phyloP scores from a whole-genome alignment of 2,888 invertebrate species.

The Yponomeuta plumbellus region DNA sequence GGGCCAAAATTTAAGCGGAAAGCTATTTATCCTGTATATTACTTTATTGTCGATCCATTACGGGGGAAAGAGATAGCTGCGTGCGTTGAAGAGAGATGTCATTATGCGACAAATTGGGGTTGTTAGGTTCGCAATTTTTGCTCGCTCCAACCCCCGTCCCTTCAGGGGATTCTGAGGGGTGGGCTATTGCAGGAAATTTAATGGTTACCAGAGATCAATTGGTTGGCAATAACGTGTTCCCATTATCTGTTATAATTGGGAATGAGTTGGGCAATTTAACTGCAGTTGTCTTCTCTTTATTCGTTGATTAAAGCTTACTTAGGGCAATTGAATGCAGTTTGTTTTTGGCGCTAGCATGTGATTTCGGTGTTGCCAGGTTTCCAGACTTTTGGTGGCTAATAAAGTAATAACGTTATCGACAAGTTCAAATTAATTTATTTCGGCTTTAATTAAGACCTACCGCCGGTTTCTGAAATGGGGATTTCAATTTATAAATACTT shows the following conservation, averaged over 20 bases:
- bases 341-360: neutral
- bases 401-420: neutral
- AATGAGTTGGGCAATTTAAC: slow-evolving; percentile 38
- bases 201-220: slow-evolving; percentile 48
- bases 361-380: neutral
- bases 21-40: slow-evolving; percentile 70
- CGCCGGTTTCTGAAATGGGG: too few relatives aligned
- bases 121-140: slow-evolving; percentile 47
- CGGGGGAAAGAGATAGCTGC: slow-evolving; percentile 46
- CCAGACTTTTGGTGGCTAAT: neutral
- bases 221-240: slow-evolving; percentile 44
- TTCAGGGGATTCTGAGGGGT: neutral
- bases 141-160: slow-evolving; percentile 16
- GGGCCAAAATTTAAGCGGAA: slow-evolving; percentile 72
- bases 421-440: neutral
- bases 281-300: slow-evolving; percentile 30
- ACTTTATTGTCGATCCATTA: slow-evolving; percentile 75
- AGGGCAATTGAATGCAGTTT: slow-evolving; percentile 19
- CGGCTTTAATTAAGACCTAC: too few relatives aligned
- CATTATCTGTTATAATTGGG: slow-evolving; percentile 53
- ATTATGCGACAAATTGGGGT: slow-evolving; percentile 52
- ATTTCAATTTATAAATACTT: too few relatives aligned
- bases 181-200: neutral
- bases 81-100: slow-evolving; percentile 33
- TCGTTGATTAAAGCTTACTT: slow-evolving; percentile 50